phyloP scores from a whole-genome alignment of 2,113 vertebrate species.

The Anolis carolinensis region DNA sequence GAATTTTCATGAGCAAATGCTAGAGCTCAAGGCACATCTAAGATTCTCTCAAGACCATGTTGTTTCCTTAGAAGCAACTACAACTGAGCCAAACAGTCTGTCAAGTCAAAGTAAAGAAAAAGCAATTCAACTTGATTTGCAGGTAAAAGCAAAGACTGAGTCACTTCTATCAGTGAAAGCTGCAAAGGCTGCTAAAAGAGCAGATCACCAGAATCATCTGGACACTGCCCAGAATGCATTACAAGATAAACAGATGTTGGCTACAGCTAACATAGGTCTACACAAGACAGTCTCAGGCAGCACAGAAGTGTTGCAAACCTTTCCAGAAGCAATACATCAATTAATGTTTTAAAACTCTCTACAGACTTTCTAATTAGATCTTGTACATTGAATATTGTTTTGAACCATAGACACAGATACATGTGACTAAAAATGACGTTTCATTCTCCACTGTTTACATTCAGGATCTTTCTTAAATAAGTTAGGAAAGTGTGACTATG shows the following conservation, averaged over 20 bases:
- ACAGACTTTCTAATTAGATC: too few species aligned
- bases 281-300: too few species aligned
- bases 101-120: conserved; percentile 93
- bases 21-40: conserved; percentile 93
- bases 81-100: conserved; percentile 86
- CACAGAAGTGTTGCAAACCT: too few species aligned
- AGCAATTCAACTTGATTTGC: conserved; percentile 89
- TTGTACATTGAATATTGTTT: too few species aligned
- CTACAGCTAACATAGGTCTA: too few species aligned
- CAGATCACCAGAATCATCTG: conserved; percentile 93
- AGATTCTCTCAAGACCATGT: conserved; percentile 90
- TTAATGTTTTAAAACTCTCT: too few species aligned
- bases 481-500: too few species aligned
- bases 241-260: conserved; percentile 80
- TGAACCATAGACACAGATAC: too few species aligned
- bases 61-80: conserved; percentile 85
- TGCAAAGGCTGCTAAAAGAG: conserved; percentile 91
- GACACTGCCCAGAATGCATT: conserved; percentile 93
- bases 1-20: conserved; percentile 94
- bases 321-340: too few species aligned
- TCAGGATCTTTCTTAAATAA: too few species aligned
- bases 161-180: conserved; percentile 93
- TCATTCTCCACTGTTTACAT: too few species aligned
- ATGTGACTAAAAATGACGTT: too few species aligned
- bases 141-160: conserved; percentile 99